Evolutionary conservation across 2,113 vertebrate genomes (phyloP), one percentile per base, ranked within the genome.

Genomic region (Lota lota): DNA sequence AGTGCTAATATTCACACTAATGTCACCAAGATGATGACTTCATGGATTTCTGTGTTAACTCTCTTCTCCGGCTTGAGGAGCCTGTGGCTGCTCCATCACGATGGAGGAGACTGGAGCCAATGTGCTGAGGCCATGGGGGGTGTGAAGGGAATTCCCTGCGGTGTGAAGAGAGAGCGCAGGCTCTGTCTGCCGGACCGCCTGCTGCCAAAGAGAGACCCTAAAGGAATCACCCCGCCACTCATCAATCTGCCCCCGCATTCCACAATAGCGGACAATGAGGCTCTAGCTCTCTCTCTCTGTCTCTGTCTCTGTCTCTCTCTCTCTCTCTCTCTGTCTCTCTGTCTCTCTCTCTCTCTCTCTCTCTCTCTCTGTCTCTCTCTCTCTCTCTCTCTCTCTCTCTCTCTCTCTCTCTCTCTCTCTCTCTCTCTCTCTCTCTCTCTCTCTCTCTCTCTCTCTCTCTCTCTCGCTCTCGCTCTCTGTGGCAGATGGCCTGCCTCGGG

Each of bases 401-500:
- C 79, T 73, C 84, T 73, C 88, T 87, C 83, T 86, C 79, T 87
- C 53, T 16, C 16, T 16, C 53, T 54, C 79, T 73, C 84, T 73
- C 88, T 87, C 83, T 86, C 79, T 87, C 53, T 16, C 16, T 16
- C 14, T 54, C 79, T 73, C 84, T 73, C 88, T 87, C 83, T 86
- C 79, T 87, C 53, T 16, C 16, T 16, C 15, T 54, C 77, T 73
- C 83, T 73, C 88, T 87, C 83, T 86, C 78, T 87, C 56, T 57
- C 7, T 17, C 16, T 16, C 53, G 11, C 78, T 73, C 84, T 73
- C 88, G 86, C 82, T 86, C 79, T 86, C 79, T 87, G 59, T 57
- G 82, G 88, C 91, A 92, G 91, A 92, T 93, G 91, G 91, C 89
- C 71, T 61, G 87, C 89, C 90, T 84, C 24, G 12, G 89, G 89